Evolutionary conservation across 2,797 vertebrate genomes (phyloP).

Genomic region (Pyrocephalus nanus): DNA sequence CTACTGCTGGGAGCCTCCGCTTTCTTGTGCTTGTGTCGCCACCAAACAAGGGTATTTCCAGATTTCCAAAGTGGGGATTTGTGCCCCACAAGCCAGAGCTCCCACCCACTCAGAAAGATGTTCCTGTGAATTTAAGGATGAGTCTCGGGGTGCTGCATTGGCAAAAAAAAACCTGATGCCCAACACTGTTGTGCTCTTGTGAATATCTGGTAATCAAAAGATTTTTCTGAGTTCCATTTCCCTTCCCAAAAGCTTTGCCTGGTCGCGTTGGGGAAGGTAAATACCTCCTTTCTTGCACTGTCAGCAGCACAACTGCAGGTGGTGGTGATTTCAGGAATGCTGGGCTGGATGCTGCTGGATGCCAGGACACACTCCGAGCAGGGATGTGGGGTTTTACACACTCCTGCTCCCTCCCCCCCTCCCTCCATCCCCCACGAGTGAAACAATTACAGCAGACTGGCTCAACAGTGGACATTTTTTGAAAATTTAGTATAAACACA

Average conservation of each 20-base stretch:
- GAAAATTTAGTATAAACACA: background rate
- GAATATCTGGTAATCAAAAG: background rate
- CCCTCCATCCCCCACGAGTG: background rate
- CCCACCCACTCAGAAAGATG: background rate
- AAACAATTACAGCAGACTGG: background rate
- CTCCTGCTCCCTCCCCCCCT: background rate
- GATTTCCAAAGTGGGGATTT: background rate
- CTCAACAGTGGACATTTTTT: fast-evolving
- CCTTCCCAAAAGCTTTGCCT: background rate
- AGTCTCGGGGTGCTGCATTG: background rate
- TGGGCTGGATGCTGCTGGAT: background rate
- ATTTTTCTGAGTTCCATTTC: background rate
- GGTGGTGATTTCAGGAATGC: background rate
- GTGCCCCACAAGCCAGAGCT: background rate
- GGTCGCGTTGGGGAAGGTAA: fast-evolving
- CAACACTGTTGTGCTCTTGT: background rate
- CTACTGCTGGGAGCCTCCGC: background rate
- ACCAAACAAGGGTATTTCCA: background rate
- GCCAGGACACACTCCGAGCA: background rate
- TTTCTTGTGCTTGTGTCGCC: background rate
- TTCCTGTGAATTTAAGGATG: background rate
- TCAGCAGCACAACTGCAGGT: background rate
- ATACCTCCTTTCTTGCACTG: background rate
- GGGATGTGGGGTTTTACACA: background rate
- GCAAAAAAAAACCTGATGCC: background rate